These are phyloP conservation scores for Coilia nasus DNA, from an alignment of 2,797 vertebrate species.

Conservation along the genomic window DNA sequence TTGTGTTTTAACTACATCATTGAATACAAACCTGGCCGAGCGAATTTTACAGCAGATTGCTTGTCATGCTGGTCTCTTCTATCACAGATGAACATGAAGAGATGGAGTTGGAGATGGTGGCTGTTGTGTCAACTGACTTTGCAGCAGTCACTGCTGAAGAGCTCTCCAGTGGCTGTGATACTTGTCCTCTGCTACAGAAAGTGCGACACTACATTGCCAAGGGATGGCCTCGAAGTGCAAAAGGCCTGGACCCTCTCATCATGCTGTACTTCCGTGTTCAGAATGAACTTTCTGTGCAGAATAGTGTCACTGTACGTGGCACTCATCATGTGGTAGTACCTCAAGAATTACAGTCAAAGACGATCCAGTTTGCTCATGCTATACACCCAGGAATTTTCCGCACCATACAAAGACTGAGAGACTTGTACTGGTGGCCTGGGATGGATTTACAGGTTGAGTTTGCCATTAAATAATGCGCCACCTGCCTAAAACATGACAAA, in stretches of 20 bases:
- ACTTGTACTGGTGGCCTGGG: slow-evolving; percentile 28
- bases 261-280: background rate
- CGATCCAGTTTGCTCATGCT: background rate
- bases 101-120: slow-evolving; percentile 9
- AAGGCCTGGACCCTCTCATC: background rate
- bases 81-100: background rate
- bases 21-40: slow-evolving; percentile 12
- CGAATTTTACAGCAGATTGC: background rate
- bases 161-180: background rate
- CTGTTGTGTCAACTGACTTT: slow-evolving; percentile 19
- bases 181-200: slow-evolving; percentile 12
- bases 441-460: slow-evolving; percentile 13
- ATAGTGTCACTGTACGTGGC: background rate
- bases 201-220: background rate
- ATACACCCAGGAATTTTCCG: slow-evolving; percentile 5
- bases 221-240: background rate
- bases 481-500: slow-evolving; percentile 14
- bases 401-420: slow-evolving; percentile 33
- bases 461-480: slow-evolving; percentile 17
- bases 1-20: slow-evolving; percentile 19
- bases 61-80: background rate
- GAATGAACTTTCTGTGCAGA: background rate
- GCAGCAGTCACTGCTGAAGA: background rate
- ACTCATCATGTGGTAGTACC: slow-evolving; percentile 15
- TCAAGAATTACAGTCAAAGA: background rate